Evolutionary conservation across 2,113 vertebrate species (phyloP), one percentile per base, ranked within the genome.

Genomic region (Elachura formosa): DNA sequence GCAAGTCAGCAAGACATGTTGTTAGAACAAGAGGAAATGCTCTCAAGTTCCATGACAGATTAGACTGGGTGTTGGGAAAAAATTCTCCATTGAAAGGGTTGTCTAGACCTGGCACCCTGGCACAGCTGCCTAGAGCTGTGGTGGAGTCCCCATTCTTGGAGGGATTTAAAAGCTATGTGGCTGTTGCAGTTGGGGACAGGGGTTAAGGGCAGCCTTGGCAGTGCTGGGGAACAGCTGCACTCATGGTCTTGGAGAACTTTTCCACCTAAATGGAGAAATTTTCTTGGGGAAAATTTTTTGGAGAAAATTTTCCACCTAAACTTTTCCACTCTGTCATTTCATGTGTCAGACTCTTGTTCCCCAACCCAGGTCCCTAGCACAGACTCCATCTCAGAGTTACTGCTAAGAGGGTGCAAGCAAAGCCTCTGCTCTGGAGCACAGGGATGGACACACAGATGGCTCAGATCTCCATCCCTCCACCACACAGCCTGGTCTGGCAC

Each of bases 291-390:
- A n/a, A n/a, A n/a, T n/a, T n/a, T n/a, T n/a, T n/a, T n/a, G n/a
- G n/a, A n/a, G n/a, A n/a, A n/a, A n/a, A n/a, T n/a, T n/a, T n/a
- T n/a, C n/a, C n/a, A n/a, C n/a, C n/a, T n/a, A n/a, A n/a, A n/a
- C n/a, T n/a, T n/a, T n/a, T n/a, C n/a, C n/a, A 31, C 36, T 62
- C 29, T 16, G 9, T 26, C 40, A 20, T 31, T 68, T 52, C 4
- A 17, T 31, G 28, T 31, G 25, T 64, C 43, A 29, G 14, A 6
- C 4, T 31, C 25, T 8, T 55, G 15, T 4, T 59, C n/a, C 25
- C n/a, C 40, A 78, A 0, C 2, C 4, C 34, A 54, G 5, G 2
- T 56, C 19, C 40, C 15, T 18, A 4, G 15, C 15, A 21, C 10
- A 77, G 55, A 33, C 46, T 16, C 26, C 9, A 4, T 16, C 40